Base-by-base conservation (phyloP, 2,113 vertebrate genomes). In the Tympanuchus pallidicinctus region DNA sequence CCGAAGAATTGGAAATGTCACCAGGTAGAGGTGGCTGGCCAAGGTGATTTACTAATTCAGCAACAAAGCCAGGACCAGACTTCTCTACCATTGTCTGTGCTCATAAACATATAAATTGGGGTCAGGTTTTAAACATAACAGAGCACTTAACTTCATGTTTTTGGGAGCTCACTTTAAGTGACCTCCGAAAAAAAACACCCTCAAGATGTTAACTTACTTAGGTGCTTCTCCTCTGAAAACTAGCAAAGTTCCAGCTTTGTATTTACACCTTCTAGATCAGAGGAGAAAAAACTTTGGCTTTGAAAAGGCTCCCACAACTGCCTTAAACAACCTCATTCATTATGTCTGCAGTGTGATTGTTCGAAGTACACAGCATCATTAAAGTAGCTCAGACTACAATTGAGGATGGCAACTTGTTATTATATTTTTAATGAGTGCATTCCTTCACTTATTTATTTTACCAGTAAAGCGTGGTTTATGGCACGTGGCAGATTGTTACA, bases 321-420 rank as follows among this genome's bases (percentile, higher is more conserved):
- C 54, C 91, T 95, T 97, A 96, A 98, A 76, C 88, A 96, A 83
- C 89, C 88, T 88, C 96, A 97, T 98, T 97, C 96, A 93, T 97
- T 97, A 97, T 89, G 92, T 91, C 86, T 95, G 94, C 86, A 94
- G 81, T 93, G 63, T 24, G 50, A 77, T 82, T 1, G 2, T 43
- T 93, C 89, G 91, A 95, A 92, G 75, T 90, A 98, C 97, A 85
- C 90, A 91, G 75, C 95, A 90, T 98, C 97, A 97, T 98, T 98
- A 97, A 80, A 88, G 93, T 69, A 59, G 88, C 92, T 97, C 93
- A 96, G 96, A 95, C 94, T 16, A 59, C 95, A 97, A 88, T 65
- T 97, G 97, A 98, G 97, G 95, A 97, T 95, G 94, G 95, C 92
- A 97, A 98, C 97, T 97, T 96, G 96, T 90, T 98, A 96, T 97